phyloP scores from a whole-genome alignment of 1,140 invertebrate species.

The Drosophila eugracilis region DNA sequence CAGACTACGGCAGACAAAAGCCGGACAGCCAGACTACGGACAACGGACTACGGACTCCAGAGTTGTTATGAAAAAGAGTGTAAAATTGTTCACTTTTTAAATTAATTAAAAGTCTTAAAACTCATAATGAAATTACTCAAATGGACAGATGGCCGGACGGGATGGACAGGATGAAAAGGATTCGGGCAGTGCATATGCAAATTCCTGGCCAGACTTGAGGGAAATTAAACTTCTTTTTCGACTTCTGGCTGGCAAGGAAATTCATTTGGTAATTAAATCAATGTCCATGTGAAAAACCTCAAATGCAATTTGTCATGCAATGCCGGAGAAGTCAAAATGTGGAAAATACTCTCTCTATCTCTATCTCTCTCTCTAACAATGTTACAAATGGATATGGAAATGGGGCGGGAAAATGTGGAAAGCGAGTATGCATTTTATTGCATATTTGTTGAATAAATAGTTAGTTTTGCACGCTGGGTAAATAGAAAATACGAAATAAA shows the following conservation, averaged over 20 bases:
- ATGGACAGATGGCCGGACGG: slow-evolving; percentile 20
- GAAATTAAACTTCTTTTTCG: slow-evolving; percentile 42
- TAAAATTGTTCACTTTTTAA: slow-evolving; percentile 77
- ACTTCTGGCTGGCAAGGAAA: slow-evolving; percentile 35
- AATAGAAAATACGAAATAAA: slow-evolving; percentile 4
- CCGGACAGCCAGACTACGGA: slow-evolving; percentile 1
- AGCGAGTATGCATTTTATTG: slow-evolving; percentile 37
- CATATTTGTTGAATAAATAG: slow-evolving; percentile 63
- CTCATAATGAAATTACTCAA: slow-evolving; percentile 79
- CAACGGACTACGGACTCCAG: slow-evolving; percentile 10
- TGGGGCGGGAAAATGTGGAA: slow-evolving; percentile 5
- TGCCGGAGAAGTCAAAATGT: slow-evolving; percentile 35
- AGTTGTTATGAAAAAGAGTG: slow-evolving; percentile 61
- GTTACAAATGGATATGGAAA: background rate
- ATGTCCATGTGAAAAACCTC: slow-evolving; percentile 56
- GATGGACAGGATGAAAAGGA: slow-evolving; percentile 7
- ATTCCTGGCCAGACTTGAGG: slow-evolving; percentile 31
- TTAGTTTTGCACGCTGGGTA: slow-evolving; percentile 24
- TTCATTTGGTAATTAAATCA: slow-evolving; percentile 67
- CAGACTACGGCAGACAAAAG: slow-evolving; percentile 29
- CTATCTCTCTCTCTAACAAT: too few relatives aligned
- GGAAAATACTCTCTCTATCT: slow-evolving; percentile 19
- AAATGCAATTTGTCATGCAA: slow-evolving; percentile 60
- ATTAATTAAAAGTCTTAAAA: slow-evolving; percentile 82
- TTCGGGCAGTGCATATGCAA: slow-evolving; percentile 30